Base-by-base conservation (phyloP, 2,797 vertebrate species). In the Hydrolagus colliei region DNA sequence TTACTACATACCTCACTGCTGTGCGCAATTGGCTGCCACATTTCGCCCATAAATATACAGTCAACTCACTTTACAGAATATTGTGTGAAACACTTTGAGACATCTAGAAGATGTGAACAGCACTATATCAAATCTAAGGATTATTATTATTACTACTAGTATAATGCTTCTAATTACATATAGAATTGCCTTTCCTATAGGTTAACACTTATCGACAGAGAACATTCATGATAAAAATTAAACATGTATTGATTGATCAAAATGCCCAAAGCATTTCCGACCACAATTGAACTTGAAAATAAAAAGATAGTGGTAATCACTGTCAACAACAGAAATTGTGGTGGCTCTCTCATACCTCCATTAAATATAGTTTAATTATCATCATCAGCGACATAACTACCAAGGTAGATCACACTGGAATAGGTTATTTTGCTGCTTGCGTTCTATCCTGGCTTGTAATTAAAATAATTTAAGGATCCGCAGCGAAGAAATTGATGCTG, bases 231-330 rank as follows among this genome's bases (percentile, higher is more conserved):
- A 71, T 84, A 52, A 84, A 84, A 84, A 84, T 84, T 84, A 84
- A 84, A 20, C 79, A 32, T 84, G 32, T 67, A 84, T 41, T 84
- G 67, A 84, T 84, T 84, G 79, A 84, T 84, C 65, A 84, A 84
- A 71, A 71, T 84, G 32, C 65, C 52, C 20, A 68, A 22, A 71
- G 63, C 32, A 5, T 67, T n/a, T 27, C 63, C 65, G n/a, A 84
- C 18, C 20, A 32, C 32, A 84, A 84, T 2, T 71, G 79, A 84
- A 84, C 65, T 68, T 84, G 20, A 71, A 18, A 71, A 84, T 84
- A 71, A 84, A 84, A 18, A 71, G 71, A 52, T 84, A 63, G 41
- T 52, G 41, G 10, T 67, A 84, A 9, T 41, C 20, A 84, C 52
- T 84, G 79, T 41, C 79, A 84, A 67, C 27, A 20, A n/a, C 65